Base-by-base conservation (phyloP, 2,888 invertebrate genomes). In the Ashinkailepas kermadecensis region DNA sequence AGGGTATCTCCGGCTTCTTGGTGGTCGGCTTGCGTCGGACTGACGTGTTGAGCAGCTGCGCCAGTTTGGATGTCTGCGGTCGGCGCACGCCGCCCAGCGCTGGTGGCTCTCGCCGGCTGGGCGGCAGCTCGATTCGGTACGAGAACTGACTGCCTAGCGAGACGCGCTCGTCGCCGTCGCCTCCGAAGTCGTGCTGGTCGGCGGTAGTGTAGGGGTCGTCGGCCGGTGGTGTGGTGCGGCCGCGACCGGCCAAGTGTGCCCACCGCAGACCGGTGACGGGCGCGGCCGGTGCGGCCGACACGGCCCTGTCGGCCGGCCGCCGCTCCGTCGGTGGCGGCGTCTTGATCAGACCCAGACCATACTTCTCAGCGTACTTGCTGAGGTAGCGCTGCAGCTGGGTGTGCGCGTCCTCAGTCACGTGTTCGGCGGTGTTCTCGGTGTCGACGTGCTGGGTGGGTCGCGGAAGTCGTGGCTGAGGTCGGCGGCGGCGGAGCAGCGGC, bases 341-440 rank as follows among this genome's bases (percentile, higher is more conserved):
- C 7, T 58, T 54, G 13, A 79, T 58, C 13, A 57, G 79, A 12
- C 59, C 59, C 21, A 79, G 59, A 3, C 79, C 79, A 25, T 79
- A 79, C 59, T 79, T 79, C 23, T 58, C 58, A 12, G 79, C 79
- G 23, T 79, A 79, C 18, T 57, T 57, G 79, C 59, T 25, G 10
- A 79, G 79, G 58, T 79, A 79, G 57, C 12, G 11, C 59, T 79
- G 58, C 58, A 79, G 58, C 79, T 79, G 58, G 59, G 23, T 79
- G 79, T 79, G 79, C 1, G 57, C 79, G 18, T 59, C 54, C 67
- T 25, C 67, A 10, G 10, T 25, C 23, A 23, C 15, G 6, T 25
- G 39, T 3, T 70, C 70, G 15, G 13, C 15, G 3, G 25, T 15
- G 23, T 8, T 15, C 25, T 67, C 13, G 8, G 12, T 23, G 7